A percentile compares a stretch with the other conserved stretches of the same genome.
Evolutionary conservation across 1,140 invertebrate species (phyloP).

Genomic region (Trialeurodes vaporariorum): DNA sequence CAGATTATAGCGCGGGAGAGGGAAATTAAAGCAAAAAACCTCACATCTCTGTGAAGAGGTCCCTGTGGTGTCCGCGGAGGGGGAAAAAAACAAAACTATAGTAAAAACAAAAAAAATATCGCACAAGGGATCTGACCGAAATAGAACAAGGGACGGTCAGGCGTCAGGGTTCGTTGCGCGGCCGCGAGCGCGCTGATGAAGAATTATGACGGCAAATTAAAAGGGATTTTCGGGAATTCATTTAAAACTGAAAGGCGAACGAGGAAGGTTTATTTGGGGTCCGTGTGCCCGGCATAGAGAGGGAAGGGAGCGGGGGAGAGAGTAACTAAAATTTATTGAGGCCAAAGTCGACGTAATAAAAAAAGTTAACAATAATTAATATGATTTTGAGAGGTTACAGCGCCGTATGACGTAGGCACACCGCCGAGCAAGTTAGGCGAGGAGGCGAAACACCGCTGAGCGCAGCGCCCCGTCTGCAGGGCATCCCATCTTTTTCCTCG

Average conservation of each 20-base stretch:
- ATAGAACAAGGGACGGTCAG: no score
- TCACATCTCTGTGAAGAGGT: no score
- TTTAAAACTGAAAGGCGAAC: background rate
- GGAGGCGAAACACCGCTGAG: background rate
- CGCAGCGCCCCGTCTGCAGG: no score
- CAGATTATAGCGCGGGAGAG: no score
- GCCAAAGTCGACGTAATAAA: background rate
- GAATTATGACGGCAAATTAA: background rate
- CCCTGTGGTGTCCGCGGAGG: no score
- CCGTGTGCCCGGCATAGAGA: no score
- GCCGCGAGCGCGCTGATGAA: background rate
- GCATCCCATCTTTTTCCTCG: no score
- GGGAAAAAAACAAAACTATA: no score
- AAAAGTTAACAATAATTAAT: conserved; percentile 1
- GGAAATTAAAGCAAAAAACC: no score
- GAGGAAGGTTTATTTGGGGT: background rate
- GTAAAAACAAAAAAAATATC: no score
- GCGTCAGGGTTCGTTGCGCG: background rate
- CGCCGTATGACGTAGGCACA: background rate
- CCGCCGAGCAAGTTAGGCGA: background rate
- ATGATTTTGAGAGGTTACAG: background rate
- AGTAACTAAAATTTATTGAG: background rate
- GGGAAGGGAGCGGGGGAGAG: background rate
- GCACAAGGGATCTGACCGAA: no score
- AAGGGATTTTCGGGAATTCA: background rate